phyloP scores from a whole-genome alignment of 2,797 vertebrate genomes.

The Sebastes nivosus region DNA sequence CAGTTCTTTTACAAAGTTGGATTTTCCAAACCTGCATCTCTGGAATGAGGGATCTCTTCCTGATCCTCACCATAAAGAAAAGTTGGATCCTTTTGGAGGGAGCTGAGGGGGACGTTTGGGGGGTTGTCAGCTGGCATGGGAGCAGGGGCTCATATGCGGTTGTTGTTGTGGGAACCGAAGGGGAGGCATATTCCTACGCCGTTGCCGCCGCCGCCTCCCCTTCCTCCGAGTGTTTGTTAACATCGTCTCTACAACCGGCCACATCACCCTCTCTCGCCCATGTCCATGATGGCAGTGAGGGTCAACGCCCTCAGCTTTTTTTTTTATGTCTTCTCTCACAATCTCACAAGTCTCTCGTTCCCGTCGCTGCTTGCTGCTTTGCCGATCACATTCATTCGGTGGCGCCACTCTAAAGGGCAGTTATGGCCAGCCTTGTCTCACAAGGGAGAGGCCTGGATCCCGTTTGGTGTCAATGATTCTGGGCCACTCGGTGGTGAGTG shows the following conservation, averaged over 20 bases:
- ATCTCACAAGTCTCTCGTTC: conserved; percentile 46
- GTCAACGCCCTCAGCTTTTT: conserved; percentile 12
- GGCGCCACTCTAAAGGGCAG: conserved; percentile 58
- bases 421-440: conserved; percentile 75
- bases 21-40: conserved; percentile 65
- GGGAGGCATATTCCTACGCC: conserved; percentile 18
- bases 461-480: conserved; percentile 56
- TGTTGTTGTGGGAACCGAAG: conserved; percentile 5
- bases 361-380: conserved; percentile 40
- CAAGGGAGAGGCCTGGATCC: conserved; percentile 71
- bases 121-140: conserved; percentile 36
- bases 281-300: conserved; percentile 49
- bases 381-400: conserved; percentile 75
- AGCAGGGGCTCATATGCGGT: conserved; percentile 17
- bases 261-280: conserved; percentile 14
- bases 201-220: conserved; percentile 14
- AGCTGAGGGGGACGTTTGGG: conserved; percentile 37
- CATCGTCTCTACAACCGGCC: conserved; percentile 52
- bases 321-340: conserved; percentile 29
- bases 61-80: conserved; percentile 44
- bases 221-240: conserved; percentile 44
- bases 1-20: conserved; percentile 63
- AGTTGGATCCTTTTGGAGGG: conserved; percentile 47
- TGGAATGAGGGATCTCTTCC: conserved; percentile 57
- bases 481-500: conserved; percentile 15